Base-by-base conservation (phyloP, 2,113 vertebrate genomes). In the Eulemur rufifrons region DNA sequence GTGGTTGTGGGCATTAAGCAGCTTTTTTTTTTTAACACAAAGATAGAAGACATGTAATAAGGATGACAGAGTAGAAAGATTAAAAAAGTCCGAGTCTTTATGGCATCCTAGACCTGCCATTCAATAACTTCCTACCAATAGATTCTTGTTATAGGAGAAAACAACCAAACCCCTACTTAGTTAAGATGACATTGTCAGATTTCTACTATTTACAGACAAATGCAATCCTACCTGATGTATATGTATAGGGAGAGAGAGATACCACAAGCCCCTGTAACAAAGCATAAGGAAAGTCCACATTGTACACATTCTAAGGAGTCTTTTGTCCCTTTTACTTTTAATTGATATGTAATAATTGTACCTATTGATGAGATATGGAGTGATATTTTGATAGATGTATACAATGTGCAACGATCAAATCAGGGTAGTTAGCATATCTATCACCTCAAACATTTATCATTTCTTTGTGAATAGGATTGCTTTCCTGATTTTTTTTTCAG, bases 141-240 rank as follows among this genome's bases (percentile, higher is more conserved):
- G 6, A n/a, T 80, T 73, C 34, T 63, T 37, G 7, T 69, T 52
- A 85, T 3, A 93, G 54, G 64, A 78, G 71, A 68, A 94, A 95
- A 56, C 20, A 80, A 63, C 9, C 50, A 50, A 92, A 64, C 4
- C 59, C 59, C 25, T 63, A 69, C 34, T 77, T 91, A 68, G 25
- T 88, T 27, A 93, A 83, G 15, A 83, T 25, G 86, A 8, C 12
- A 77, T 86, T 61, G n/a, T 68, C 8, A 86, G 2, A 2, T 63
- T 92, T 94, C 69, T 87, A 34, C 69, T 90, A 74, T 45, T 94
- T 56, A 45, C 14, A 93, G 34, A 20, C 32, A 91, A 91, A 95
- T 74, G 37, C 5, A 54, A 25, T 87, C 50, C 10, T 56, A 52
- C 73, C 21, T 81, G 21, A 91, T 0, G 5, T 39, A 25, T 66